A percentile compares a stretch with the other conserved stretches of the same genome.
phyloP scores from a whole-genome alignment of 2,113 vertebrate genomes.

The Xiphophorus hellerii region DNA sequence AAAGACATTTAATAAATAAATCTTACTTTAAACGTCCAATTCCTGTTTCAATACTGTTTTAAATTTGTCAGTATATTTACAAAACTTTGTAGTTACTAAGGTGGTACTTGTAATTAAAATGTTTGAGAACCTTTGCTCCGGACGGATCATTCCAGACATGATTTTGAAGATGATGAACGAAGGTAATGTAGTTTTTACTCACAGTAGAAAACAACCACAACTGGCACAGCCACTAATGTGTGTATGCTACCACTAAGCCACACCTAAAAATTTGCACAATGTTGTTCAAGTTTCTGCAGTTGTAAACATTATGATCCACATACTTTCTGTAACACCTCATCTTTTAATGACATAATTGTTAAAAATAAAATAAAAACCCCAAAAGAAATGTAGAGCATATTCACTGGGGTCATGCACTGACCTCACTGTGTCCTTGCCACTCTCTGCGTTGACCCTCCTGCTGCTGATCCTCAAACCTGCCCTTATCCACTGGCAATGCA shows the following conservation, averaged over 20 bases:
- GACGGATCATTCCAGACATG: background rate
- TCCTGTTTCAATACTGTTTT: background rate
- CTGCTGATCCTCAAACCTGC: slow-evolving; percentile 70
- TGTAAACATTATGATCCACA: background rate
- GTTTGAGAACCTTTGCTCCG: background rate
- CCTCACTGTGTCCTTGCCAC: slow-evolving; percentile 68
- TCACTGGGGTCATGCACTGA: slow-evolving; percentile 45
- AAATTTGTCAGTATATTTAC: background rate
- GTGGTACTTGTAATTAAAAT: background rate
- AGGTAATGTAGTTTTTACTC: background rate
- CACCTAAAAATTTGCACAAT: slow-evolving; percentile 4
- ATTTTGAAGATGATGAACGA: background rate
- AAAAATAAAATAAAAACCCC: background rate
- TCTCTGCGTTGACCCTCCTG: slow-evolving; percentile 76
- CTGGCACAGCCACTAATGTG: background rate
- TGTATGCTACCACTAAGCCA: background rate
- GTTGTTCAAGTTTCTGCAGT: background rate
- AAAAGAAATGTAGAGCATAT: background rate
- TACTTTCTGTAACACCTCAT: background rate
- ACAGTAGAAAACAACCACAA: background rate
- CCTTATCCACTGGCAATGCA: slow-evolving; percentile 65
- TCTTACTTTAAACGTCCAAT: background rate
- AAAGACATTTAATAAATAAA: background rate
- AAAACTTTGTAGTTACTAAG: background rate
- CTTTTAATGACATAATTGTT: background rate